These are phyloP conservation scores for Bothrops jararaca DNA, from an alignment of 2,113 vertebrate species.

Conservation along the genomic window DNA sequence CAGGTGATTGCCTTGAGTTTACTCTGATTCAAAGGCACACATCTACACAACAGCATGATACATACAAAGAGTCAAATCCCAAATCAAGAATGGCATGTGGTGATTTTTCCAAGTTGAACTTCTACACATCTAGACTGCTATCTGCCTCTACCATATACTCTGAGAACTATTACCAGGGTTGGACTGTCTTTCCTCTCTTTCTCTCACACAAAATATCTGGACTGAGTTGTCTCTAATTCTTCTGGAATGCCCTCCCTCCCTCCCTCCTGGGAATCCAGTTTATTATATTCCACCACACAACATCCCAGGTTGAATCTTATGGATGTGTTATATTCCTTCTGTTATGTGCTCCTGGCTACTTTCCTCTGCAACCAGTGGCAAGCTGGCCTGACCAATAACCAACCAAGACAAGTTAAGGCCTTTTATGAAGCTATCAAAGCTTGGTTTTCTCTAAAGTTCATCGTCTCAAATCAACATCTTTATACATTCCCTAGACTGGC, in stretches of 20 bases:
- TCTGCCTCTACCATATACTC: too few relatives aligned
- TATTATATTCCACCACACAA: not conserved
- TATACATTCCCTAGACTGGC: too few relatives aligned
- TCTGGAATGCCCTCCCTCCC: not conserved
- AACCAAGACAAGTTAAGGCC: too few relatives aligned
- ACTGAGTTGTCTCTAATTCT: not conserved
- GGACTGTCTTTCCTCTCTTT: not conserved
- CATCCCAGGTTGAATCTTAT: not conserved
- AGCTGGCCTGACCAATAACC: too few relatives aligned
- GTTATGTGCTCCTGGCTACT: too few relatives aligned
- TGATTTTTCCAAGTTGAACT: not conserved
- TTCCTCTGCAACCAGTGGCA: too few relatives aligned
- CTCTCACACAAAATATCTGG: not conserved
- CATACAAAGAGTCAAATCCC: not conserved
- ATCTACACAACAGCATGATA: not conserved
- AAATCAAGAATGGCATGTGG: not conserved
- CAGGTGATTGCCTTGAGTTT: not conserved
- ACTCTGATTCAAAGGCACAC: not conserved
- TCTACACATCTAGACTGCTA: not conserved
- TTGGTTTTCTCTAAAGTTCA: too few relatives aligned
- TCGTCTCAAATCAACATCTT: too few relatives aligned
- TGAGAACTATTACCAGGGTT: too few relatives aligned
- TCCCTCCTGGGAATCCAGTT: not conserved
- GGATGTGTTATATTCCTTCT: not conserved
- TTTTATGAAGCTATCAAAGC: too few relatives aligned